Evolutionary conservation across 2,797 vertebrate genomes (phyloP).

Genomic region (Psittacula derbiana): DNA sequence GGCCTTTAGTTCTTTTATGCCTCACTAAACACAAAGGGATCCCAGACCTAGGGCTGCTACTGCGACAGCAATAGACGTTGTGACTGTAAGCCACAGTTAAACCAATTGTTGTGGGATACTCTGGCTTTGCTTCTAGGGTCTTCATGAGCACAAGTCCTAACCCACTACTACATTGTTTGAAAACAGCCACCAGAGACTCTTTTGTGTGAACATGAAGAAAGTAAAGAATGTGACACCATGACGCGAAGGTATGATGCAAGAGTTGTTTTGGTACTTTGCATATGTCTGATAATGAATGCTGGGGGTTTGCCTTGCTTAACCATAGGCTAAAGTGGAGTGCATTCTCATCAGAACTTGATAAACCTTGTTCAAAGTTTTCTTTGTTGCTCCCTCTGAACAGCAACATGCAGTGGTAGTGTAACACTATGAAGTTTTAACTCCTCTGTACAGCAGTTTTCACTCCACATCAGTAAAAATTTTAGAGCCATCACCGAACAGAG

Average conservation of each 20-base stretch:
- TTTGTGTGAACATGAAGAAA: not conserved
- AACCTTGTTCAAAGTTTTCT: not conserved
- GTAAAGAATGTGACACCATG: not conserved
- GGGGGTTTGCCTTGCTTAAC: not conserved
- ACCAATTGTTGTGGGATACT: not conserved
- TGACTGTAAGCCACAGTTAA: not conserved
- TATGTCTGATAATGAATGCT: not conserved
- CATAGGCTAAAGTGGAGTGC: not conserved
- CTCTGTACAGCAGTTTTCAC: not conserved
- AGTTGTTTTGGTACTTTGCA: not conserved
- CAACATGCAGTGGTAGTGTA: not conserved
- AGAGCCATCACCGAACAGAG: not conserved
- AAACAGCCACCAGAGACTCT: not conserved
- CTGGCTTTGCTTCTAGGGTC: not conserved
- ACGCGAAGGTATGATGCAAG: not conserved
- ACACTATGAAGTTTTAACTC: not conserved
- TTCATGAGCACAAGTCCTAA: not conserved
- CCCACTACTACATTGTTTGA: not conserved
- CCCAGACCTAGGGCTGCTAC: not conserved
- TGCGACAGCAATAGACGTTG: not conserved
- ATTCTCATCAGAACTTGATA: not conserved
- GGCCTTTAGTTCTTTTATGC: not conserved
- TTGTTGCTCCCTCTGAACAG: not conserved
- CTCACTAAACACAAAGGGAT: not conserved
- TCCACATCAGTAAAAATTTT: not conserved